These are phyloP conservation scores for Artemia sp. DNA, from an alignment of 2,888 invertebrate genomes.

Conservation along the genomic window DNA sequence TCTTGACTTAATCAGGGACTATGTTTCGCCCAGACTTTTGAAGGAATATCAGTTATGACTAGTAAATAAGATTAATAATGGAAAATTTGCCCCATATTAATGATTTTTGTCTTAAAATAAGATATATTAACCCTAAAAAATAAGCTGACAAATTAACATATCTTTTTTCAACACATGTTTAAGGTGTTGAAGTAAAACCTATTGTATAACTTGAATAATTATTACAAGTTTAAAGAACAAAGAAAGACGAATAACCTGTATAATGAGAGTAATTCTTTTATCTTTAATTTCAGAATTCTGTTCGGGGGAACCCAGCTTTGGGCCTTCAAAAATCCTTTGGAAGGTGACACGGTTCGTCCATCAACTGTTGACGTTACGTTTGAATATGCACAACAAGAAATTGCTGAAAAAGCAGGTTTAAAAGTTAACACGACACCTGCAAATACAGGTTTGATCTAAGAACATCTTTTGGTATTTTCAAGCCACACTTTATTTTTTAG, in stretches of 20 bases:
- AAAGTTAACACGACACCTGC: slow-evolving; percentile 22
- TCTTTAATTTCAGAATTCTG: slow-evolving; percentile 31
- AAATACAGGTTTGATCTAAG: slow-evolving; percentile 18
- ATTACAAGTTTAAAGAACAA: too few species aligned
- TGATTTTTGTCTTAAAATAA: too few species aligned
- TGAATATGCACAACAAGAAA: slow-evolving; percentile 39
- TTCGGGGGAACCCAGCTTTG: slow-evolving; percentile 41
- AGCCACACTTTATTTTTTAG: background rate
- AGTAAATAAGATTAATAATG: too few species aligned
- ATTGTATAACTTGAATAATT: too few species aligned
- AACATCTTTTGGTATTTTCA: background rate
- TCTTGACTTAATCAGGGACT: background rate
- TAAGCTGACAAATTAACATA: too few species aligned
- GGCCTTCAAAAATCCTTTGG: slow-evolving; percentile 36
- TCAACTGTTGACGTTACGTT: slow-evolving; percentile 34
- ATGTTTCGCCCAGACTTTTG: background rate
- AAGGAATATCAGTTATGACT: too few species aligned
- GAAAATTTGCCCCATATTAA: too few species aligned
- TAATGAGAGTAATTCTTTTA: too few species aligned
- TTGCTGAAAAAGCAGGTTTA: slow-evolving; percentile 34
- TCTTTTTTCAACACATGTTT: too few species aligned
- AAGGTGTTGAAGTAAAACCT: too few species aligned
- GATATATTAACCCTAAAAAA: too few species aligned
- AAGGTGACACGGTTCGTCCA: slow-evolving; percentile 28
- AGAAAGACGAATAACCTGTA: too few species aligned